Evolutionary conservation across 2,888 invertebrate species (phyloP).

Genomic region (Monopis laevigella): DNA sequence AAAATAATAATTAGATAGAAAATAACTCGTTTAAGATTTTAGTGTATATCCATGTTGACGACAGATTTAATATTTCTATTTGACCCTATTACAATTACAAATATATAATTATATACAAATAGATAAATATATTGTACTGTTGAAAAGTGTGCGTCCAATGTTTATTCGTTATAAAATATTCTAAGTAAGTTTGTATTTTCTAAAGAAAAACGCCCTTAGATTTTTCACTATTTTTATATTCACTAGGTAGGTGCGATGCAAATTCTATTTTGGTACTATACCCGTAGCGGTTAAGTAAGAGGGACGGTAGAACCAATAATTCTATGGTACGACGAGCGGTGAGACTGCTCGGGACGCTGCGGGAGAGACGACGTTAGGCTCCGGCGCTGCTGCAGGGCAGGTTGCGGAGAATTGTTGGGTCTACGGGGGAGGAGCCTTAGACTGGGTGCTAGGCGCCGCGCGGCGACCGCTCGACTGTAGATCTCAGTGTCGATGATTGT

Average conservation of each 20-base stretch:
- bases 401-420: too few species aligned
- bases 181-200: too few species aligned
- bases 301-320: too few species aligned
- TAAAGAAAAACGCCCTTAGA: too few species aligned
- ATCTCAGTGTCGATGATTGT: slow-evolving; percentile 56
- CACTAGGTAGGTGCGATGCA: too few species aligned
- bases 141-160: not conserved
- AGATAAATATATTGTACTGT: slow-evolving; percentile 1
- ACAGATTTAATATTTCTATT: not conserved
- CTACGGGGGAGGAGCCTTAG: not conserved
- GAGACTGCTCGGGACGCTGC: too few species aligned
- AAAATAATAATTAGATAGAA: slow-evolving; percentile 62
- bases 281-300: too few species aligned
- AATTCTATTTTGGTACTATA: too few species aligned
- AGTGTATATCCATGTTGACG: not conserved
- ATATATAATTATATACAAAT: slow-evolving; percentile 4
- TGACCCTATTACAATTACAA: not conserved
- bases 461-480: slow-evolving; percentile 17
- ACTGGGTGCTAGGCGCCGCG: not conserved
- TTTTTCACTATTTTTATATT: too few species aligned
- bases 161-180: not conserved
- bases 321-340: too few species aligned
- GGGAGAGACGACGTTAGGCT: too few species aligned
- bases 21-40: slow-evolving; percentile 24
- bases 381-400: too few species aligned